phyloP scores from a whole-genome alignment of 2,797 vertebrate genomes.

The Neosilurus hyrtlii region DNA sequence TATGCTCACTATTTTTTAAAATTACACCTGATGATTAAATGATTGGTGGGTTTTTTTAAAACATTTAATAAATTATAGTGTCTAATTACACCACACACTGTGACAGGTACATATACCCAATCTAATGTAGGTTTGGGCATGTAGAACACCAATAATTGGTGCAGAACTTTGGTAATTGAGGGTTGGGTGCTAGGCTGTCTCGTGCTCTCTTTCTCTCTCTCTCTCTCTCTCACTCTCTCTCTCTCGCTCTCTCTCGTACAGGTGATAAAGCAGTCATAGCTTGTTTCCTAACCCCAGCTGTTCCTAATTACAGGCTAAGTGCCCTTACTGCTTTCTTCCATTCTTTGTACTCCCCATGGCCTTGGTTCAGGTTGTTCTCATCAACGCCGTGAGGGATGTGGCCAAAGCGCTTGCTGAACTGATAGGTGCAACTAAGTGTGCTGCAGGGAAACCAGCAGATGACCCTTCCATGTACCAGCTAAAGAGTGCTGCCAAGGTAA shows the following conservation, averaged over 20 bases:
- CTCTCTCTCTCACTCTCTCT: background rate
- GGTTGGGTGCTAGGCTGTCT: too few species aligned
- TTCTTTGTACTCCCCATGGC: slow-evolving; percentile 27
- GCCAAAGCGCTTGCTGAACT: slow-evolving; percentile 97
- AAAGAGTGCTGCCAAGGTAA: slow-evolving; percentile 91
- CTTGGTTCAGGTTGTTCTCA: slow-evolving; percentile 87
- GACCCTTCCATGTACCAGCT: slow-evolving; percentile 99
- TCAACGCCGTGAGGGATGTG: slow-evolving; percentile 97
- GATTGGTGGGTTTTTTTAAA: background rate
- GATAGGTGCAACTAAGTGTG: slow-evolving; percentile 95
- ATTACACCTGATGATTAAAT: background rate
- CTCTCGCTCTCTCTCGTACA: background rate
- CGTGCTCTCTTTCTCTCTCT: background rate
- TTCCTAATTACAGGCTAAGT: slow-evolving; percentile 62
- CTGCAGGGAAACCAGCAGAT: slow-evolving; percentile 91
- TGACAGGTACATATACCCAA: background rate
- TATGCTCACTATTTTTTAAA: background rate
- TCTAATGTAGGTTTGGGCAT: background rate
- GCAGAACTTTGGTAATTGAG: too few species aligned
- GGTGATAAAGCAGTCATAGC: slow-evolving; percentile 36
- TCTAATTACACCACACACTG: background rate
- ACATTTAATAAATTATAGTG: background rate
- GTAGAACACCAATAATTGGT: background rate
- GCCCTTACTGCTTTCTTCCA: slow-evolving; percentile 56
- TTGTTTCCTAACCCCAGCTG: slow-evolving; percentile 61